Percentiles rank a stretch among this genome's conserved stretches.
These are phyloP conservation scores for Podocnemis expansa DNA, from an alignment of 2,113 vertebrate species.

Conservation along the genomic window DNA sequence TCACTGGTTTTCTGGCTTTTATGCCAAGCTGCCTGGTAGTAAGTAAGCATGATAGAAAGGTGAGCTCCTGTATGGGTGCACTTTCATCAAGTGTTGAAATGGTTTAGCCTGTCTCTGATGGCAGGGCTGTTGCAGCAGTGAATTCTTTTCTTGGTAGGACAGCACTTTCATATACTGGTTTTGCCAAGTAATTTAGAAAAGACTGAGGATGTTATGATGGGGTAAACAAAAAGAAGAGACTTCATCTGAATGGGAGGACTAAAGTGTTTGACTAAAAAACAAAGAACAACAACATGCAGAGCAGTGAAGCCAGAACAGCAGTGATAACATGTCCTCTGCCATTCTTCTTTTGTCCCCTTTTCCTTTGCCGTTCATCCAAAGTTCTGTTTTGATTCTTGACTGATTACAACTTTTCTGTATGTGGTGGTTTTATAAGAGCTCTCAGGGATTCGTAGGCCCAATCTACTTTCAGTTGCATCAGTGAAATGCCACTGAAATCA, in stretches of 20 bases:
- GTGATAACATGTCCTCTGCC: neutral
- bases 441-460: neutral
- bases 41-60: neutral
- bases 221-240: neutral
- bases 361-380: neutral
- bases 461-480: neutral
- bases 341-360: neutral
- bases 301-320: conserved; percentile 17
- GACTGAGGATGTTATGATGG: no score
- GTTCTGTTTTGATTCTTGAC: neutral
- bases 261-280: conserved; percentile 26
- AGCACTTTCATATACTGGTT: neutral
- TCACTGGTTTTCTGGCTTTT: conserved; percentile 32
- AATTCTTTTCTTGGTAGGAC: neutral
- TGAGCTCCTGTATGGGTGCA: neutral
- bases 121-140: neutral
- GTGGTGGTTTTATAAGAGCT: neutral
- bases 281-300: neutral
- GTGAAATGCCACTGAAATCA: conserved; percentile 19
- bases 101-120: neutral
- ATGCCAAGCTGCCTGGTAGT: neutral
- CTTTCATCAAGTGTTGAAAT: neutral
- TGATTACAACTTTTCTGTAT: neutral
- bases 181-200: no score
- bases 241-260: conserved; percentile 6